These are phyloP conservation scores for Melanogrammus aeglefinus DNA, from an alignment of 2,797 vertebrate species.

Conservation along the genomic window DNA sequence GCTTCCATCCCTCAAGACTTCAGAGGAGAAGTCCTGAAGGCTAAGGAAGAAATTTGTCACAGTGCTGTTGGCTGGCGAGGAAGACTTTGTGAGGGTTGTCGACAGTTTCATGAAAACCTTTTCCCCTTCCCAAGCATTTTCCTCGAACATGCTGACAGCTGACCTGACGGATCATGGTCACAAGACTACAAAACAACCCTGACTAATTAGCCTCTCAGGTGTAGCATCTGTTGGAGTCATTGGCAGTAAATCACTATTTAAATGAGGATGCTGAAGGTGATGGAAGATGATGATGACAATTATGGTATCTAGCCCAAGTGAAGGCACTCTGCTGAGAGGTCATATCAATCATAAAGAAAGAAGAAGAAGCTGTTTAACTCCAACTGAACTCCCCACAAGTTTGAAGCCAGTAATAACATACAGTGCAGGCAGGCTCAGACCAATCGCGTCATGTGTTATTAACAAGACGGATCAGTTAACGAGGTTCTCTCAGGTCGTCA, in stretches of 20 bases:
- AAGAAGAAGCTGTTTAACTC: background rate
- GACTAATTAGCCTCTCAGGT: background rate
- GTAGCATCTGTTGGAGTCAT: background rate
- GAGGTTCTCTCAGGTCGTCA: background rate
- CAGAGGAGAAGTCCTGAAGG: background rate
- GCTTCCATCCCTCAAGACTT: background rate
- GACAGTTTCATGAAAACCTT: background rate
- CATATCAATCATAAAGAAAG: background rate
- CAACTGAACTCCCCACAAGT: background rate
- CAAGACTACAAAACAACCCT: background rate
- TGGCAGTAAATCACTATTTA: background rate
- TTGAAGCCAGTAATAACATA: background rate
- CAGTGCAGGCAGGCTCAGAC: background rate
- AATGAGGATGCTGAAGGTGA: background rate
- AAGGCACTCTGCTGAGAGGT: background rate
- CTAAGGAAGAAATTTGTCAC: background rate
- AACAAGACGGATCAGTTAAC: background rate
- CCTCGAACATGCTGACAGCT: background rate
- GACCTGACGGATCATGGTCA: background rate
- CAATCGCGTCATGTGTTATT: background rate
- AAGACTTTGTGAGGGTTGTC: background rate
- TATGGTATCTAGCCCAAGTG: background rate
- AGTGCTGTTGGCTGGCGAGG: background rate
- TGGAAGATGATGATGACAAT: background rate
- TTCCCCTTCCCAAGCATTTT: background rate